phyloP scores from a whole-genome alignment of 2,797 vertebrate species.

The Sciurus carolinensis region DNA sequence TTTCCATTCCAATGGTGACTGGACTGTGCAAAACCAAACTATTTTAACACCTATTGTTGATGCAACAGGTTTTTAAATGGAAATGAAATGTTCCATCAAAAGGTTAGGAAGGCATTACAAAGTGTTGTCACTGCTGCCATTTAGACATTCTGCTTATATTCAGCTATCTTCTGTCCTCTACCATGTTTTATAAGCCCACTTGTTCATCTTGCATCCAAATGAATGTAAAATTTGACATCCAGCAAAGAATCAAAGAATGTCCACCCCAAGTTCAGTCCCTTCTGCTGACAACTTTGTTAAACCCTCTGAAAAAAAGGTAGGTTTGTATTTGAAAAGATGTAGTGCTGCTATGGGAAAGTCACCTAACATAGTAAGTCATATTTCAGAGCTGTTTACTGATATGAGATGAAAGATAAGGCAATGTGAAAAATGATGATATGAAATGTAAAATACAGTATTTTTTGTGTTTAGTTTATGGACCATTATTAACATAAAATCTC shows the following conservation, averaged over 20 bases:
- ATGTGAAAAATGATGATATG: background rate
- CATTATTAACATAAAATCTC: slow-evolving; percentile 43
- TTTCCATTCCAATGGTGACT: background rate
- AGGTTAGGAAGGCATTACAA: background rate
- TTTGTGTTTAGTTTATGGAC: background rate
- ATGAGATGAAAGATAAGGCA: slow-evolving; percentile 33
- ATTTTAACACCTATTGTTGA: background rate
- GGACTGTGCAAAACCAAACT: slow-evolving; percentile 1
- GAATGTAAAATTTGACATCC: background rate
- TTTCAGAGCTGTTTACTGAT: slow-evolving; percentile 44
- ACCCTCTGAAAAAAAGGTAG: background rate
- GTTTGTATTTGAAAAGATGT: slow-evolving; percentile 8
- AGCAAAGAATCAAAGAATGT: slow-evolving; percentile 27
- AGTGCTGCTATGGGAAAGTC: background rate
- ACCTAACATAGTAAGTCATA: background rate
- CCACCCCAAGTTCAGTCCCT: background rate
- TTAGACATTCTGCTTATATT: background rate
- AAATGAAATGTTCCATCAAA: background rate
- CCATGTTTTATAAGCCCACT: background rate
- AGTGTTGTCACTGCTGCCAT: background rate
- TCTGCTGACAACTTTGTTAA: slow-evolving; percentile 24
- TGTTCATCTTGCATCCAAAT: background rate
- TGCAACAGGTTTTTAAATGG: slow-evolving; percentile 31
- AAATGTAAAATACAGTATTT: slow-evolving; percentile 27
- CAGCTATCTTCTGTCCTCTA: background rate